These are phyloP conservation scores for Drosophila vallismaia DNA, from an alignment of 2,888 invertebrate species.

Conservation along the genomic window DNA sequence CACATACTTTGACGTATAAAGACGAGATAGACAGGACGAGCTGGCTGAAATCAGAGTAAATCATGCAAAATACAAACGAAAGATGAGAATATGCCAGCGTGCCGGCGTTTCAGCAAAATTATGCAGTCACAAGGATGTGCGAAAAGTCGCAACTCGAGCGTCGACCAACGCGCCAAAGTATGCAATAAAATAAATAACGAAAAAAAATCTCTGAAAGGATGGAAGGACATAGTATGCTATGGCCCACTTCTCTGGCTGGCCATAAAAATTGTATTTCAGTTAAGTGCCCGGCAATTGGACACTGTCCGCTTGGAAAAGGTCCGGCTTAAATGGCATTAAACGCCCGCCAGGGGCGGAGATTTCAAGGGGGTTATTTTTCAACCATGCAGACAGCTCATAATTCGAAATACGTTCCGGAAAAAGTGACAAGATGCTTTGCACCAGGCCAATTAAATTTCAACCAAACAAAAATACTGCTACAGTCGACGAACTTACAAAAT, in stretches of 20 bases:
- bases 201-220: conserved; percentile 2
- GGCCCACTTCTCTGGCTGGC: conserved; percentile 9
- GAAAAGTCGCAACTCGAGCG: conserved; percentile 61
- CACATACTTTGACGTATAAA: conserved; percentile 1
- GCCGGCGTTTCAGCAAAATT: conserved; percentile 49
- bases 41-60: conserved; percentile 66
- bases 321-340: conserved; percentile 64
- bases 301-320: conserved; percentile 33
- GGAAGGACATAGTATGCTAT: conserved; percentile 11
- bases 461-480: no score
- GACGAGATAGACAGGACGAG: not conserved
- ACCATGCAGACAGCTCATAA: conserved; percentile 22
- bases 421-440: conserved; percentile 7
- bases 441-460: not conserved
- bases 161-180: conserved; percentile 52
- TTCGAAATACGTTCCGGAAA: not conserved
- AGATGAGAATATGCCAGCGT: conserved; percentile 53
- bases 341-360: conserved; percentile 26
- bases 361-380: conserved; percentile 3
- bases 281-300: conserved; percentile 57
- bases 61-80: conserved; percentile 71
- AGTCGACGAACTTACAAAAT: no score
- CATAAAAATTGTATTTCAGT: conserved; percentile 64
- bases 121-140: conserved; percentile 68
- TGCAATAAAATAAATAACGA: conserved; percentile 56